A percentile compares a stretch with the other conserved stretches of the same genome.
These are phyloP conservation scores for Apteryx mantelli DNA, from an alignment of 2,113 vertebrate species.

Conservation along the genomic window DNA sequence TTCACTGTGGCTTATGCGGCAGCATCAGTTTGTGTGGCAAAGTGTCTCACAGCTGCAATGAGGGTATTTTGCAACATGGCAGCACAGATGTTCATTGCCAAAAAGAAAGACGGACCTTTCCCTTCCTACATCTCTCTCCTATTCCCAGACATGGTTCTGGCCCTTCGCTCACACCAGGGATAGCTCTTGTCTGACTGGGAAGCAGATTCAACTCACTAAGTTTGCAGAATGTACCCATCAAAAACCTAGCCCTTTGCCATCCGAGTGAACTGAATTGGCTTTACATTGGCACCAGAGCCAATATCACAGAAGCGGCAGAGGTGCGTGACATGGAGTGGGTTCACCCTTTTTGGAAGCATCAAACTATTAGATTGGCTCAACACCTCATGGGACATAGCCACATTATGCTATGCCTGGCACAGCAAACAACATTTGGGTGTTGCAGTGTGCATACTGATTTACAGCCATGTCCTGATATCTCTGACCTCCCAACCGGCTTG, in stretches of 20 bases:
- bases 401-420: background rate
- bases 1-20: background rate
- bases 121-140: background rate
- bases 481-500: background rate
- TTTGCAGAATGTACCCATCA: background rate
- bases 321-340: background rate
- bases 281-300: background rate
- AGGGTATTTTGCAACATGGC: background rate
- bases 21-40: accelerated
- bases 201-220: background rate
- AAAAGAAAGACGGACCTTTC: background rate
- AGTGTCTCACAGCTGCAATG: background rate
- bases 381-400: background rate
- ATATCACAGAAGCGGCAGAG: background rate
- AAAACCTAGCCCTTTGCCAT: background rate
- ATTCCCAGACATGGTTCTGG: background rate
- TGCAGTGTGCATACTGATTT: background rate
- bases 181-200: accelerated
- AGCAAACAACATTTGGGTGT: background rate
- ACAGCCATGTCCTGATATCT: background rate
- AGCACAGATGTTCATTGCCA: background rate
- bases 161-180: accelerated
- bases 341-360: background rate
- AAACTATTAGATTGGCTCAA: background rate
- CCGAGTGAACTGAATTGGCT: background rate